These are phyloP conservation scores for Notechis scutatus DNA, from an alignment of 2,113 vertebrate species.

Conservation along the genomic window DNA sequence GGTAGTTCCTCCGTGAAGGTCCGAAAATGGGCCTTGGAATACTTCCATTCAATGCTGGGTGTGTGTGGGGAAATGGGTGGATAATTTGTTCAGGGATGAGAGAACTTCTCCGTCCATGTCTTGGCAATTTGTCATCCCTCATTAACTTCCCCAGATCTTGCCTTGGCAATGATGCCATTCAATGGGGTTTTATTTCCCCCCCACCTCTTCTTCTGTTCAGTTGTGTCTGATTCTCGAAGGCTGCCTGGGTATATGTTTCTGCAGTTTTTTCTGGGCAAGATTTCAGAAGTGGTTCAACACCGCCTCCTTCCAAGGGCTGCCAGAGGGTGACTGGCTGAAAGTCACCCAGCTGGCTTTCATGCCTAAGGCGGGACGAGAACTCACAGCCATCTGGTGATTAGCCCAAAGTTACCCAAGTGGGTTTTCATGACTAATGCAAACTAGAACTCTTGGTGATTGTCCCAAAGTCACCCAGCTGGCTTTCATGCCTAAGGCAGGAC, in stretches of 20 bases:
- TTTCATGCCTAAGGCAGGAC: too few species aligned
- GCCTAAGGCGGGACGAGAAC: not conserved
- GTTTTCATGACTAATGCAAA: too few species aligned
- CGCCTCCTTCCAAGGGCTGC: not conserved
- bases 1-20: not conserved
- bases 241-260: not conserved
- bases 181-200: not conserved
- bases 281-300: not conserved
- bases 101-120: not conserved
- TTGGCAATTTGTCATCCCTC: not conserved
- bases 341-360: not conserved
- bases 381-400: not conserved
- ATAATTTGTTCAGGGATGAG: not conserved
- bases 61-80: not conserved
- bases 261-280: not conserved
- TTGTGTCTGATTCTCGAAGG: not conserved
- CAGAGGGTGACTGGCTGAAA: not conserved
- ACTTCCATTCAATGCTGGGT: not conserved
- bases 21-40: not conserved
- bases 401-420: too few species aligned
- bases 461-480: too few species aligned
- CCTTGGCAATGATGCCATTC: not conserved
- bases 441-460: too few species aligned
- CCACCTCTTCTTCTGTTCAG: not conserved
- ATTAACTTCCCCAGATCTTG: not conserved